A percentile compares a stretch with the other conserved stretches of the same genome.
phyloP scores from a whole-genome alignment of 2,113 vertebrate genomes.

The Ornithorhynchus anatinus region DNA sequence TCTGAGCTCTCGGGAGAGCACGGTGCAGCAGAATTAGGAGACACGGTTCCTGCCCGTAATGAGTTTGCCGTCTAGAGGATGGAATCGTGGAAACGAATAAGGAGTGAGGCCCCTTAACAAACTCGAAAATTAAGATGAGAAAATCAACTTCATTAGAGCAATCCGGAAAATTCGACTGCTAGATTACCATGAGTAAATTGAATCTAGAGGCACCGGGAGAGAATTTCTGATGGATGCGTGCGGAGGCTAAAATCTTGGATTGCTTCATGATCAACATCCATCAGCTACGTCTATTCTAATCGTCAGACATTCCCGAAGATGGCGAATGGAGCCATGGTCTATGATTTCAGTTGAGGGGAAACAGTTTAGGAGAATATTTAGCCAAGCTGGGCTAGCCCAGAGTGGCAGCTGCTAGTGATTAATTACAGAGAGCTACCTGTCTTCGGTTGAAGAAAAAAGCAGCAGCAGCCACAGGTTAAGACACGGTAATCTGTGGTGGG shows the following conservation, averaged over 20 bases:
- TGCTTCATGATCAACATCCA: background rate
- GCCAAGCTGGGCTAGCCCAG: background rate
- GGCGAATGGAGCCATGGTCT: background rate
- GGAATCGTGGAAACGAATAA: slow-evolving; percentile 29
- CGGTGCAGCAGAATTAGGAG: too few relatives aligned
- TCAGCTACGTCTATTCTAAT: background rate
- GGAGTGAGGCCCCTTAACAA: slow-evolving; percentile 33
- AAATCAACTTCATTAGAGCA: background rate
- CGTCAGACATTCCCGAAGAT: background rate
- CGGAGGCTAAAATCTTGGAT: background rate
- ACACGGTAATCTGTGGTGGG: slow-evolving; percentile 10
- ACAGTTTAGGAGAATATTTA: background rate
- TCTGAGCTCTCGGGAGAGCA: too few relatives aligned
- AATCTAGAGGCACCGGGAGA: background rate
- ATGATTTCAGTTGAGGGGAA: slow-evolving; percentile 3
- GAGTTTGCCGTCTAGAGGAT: too few relatives aligned
- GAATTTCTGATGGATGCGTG: background rate
- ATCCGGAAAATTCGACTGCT: background rate
- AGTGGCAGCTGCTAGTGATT: background rate
- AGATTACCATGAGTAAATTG: background rate
- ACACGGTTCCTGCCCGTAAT: too few relatives aligned
- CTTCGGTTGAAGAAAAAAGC: background rate
- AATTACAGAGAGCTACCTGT: background rate
- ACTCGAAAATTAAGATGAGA: background rate
- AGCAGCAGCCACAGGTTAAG: background rate